Percentiles rank a stretch among this genome's conserved stretches.
phyloP scores from a whole-genome alignment of 2,797 vertebrate genomes.

The Halcyon smyrnensis region DNA sequence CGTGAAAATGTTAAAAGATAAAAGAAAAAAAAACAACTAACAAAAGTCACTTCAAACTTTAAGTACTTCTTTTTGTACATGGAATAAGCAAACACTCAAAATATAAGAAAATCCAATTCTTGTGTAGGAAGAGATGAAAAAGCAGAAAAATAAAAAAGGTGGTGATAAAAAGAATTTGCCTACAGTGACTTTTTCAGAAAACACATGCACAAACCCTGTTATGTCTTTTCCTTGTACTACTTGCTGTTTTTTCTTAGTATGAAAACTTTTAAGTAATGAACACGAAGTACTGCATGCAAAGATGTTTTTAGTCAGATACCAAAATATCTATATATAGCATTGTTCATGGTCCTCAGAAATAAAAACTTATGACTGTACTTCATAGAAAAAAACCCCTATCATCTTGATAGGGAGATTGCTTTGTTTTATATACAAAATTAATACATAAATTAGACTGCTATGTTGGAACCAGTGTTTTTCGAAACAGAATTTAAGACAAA shows the following conservation, averaged over 20 bases:
- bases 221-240: background rate
- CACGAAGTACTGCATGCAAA: background rate
- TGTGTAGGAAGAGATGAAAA: background rate
- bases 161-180: background rate
- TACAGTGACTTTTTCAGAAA: background rate
- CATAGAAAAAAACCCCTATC: background rate
- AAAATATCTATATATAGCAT: background rate
- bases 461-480: background rate
- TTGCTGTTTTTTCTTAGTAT: background rate
- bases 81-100: too few relatives aligned
- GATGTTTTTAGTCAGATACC: fast-evolving
- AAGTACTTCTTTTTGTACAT: too few relatives aligned
- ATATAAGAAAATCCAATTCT: too few relatives aligned
- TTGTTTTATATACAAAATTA: background rate
- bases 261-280: background rate
- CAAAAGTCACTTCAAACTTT: too few relatives aligned
- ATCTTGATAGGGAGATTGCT: background rate
- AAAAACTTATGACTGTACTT: background rate
- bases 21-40: too few relatives aligned
- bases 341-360: background rate
- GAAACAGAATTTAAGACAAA: background rate
- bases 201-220: fast-evolving
- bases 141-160: background rate
- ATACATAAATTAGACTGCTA: background rate
- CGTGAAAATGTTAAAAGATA: too few relatives aligned